Conservation (phyloP, 2,797 vertebrate species). For the Cynopterus sphinx region DNA sequence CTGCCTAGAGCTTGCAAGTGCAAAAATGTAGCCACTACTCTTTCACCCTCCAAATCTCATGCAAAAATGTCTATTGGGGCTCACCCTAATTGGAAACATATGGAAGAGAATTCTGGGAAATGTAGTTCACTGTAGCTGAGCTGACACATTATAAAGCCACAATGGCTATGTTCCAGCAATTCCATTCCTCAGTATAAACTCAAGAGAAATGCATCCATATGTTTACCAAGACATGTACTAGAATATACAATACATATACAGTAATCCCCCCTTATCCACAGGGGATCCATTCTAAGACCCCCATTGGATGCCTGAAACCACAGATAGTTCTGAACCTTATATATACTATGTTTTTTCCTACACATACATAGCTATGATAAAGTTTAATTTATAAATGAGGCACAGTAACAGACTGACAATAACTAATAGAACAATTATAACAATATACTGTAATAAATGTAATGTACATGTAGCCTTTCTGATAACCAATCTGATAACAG, state of each 20-base stretch:
- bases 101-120: slow-evolving; percentile 32
- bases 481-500: background rate
- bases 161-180: background rate
- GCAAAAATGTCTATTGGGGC: background rate
- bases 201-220: background rate
- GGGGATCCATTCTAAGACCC: background rate
- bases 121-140: background rate
- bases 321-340: background rate
- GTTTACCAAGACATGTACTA: background rate
- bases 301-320: background rate
- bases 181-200: background rate
- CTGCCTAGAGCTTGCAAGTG: background rate
- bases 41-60: background rate
- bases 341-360: background rate
- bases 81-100: slow-evolving; percentile 28
- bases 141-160: background rate
- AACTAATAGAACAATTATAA: background rate
- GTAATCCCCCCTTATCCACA: background rate
- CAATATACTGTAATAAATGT: background rate
- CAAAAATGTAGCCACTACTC: background rate
- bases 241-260: background rate
- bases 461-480: background rate
- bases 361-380: background rate
- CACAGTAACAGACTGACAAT: background rate
- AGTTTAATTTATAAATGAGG: background rate